phyloP scores from a whole-genome alignment of 2,888 invertebrate genomes.

The Tachystola acroxantha region DNA sequence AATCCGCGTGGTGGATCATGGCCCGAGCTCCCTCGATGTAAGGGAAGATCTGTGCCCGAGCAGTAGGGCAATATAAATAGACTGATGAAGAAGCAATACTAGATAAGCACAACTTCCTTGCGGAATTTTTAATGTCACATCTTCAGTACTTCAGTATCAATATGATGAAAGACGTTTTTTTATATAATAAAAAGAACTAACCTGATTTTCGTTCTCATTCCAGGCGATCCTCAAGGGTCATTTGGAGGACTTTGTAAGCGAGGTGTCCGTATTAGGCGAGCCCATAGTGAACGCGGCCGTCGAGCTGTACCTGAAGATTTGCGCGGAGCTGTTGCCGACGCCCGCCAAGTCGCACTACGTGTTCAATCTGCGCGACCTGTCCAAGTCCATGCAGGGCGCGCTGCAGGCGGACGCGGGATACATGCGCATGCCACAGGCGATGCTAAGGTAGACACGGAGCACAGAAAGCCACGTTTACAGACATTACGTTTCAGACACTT shows the following conservation, averaged over 20 bases:
- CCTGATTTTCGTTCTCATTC: conserved; percentile 11
- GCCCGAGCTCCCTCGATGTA: too few species aligned
- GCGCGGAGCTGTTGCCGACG: conserved; percentile 89
- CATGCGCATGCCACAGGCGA: conserved; percentile 81
- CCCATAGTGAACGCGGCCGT: conserved; percentile 90
- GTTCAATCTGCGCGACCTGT: conserved; percentile 93
- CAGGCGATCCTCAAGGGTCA: conserved; percentile 87
- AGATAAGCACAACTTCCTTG: too few species aligned
- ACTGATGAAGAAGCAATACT: too few species aligned
- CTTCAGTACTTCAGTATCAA: too few species aligned
- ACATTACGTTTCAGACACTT: too few species aligned
- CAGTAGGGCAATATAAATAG: too few species aligned
- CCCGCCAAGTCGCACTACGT: conserved; percentile 96
- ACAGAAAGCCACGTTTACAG: too few species aligned
- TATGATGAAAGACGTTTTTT: too few species aligned
- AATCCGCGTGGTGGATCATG: too few species aligned
- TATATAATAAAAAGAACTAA: too few species aligned
- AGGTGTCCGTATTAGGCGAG: conserved; percentile 82
- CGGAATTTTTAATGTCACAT: too few species aligned
- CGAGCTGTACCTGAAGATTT: conserved; percentile 88
- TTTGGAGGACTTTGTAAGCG: conserved; percentile 85
- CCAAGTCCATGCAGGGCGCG: conserved; percentile 94
- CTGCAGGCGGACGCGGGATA: conserved; percentile 87
- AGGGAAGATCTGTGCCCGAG: too few species aligned
- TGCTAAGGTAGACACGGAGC: conserved; percentile 78